Evolutionary conservation across 1,140 invertebrate genomes (phyloP).

Genomic region (Leptestheria dahalacensis): DNA sequence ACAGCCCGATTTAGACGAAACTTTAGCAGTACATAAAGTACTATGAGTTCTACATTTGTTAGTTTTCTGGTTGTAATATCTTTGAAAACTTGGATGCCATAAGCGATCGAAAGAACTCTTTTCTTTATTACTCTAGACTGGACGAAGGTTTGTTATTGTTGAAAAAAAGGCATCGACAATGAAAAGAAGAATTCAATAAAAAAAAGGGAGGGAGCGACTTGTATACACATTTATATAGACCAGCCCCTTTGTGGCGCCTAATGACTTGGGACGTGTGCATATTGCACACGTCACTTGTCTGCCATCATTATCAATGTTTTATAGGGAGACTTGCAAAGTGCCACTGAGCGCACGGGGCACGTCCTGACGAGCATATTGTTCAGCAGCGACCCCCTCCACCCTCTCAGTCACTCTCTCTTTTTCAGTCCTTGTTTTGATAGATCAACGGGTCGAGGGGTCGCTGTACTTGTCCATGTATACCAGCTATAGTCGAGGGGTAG

Average conservation of each 20-base stretch:
- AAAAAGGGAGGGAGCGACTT: neutral
- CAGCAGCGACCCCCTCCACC: neutral
- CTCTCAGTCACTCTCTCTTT: neutral
- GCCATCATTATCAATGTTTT: no score
- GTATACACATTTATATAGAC: neutral
- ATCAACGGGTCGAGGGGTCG: neutral
- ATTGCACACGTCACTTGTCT: conserved; percentile 9
- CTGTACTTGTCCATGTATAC: neutral
- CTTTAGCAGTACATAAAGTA: no score
- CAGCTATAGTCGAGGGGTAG: neutral
- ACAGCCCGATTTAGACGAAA: no score
- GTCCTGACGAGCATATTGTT: conserved; percentile 11
- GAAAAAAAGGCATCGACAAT: no score
- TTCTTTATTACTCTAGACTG: no score
- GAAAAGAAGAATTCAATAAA: no score
- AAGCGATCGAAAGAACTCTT: no score
- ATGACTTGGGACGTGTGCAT: conserved; percentile 4
- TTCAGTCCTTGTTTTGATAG: neutral
- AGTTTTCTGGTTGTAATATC: no score
- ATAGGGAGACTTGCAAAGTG: no score
- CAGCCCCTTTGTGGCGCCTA: neutral
- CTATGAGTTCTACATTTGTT: no score
- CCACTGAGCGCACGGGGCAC: neutral
- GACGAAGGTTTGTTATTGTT: no score
- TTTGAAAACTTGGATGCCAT: no score